These are phyloP conservation scores for Idaea dimidiata DNA, from an alignment of 2,888 invertebrate species.

Conservation along the genomic window DNA sequence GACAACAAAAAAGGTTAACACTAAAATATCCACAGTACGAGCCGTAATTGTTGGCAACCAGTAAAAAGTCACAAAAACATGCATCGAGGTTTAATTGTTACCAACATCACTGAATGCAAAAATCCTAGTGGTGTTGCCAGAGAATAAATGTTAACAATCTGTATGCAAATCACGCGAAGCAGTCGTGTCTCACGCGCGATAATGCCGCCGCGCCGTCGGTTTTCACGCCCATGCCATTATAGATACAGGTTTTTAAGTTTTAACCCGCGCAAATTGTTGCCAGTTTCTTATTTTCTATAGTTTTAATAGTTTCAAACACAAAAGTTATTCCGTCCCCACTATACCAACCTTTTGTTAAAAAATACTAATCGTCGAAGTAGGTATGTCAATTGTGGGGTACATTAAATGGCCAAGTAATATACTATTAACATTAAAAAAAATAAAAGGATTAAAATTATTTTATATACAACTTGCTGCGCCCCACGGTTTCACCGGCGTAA, in stretches of 20 bases:
- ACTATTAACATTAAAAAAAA: too few species aligned
- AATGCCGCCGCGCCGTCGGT: conserved; percentile 35
- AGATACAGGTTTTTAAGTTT: conserved; percentile 8
- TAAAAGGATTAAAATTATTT: too few species aligned
- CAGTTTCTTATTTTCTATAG: conserved; percentile 25
- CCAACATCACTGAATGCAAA: conserved; percentile 37
- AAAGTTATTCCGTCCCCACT: conserved; percentile 9
- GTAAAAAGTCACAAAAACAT: conserved; percentile 17
- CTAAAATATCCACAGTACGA: conserved; percentile 3
- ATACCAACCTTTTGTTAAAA: too few species aligned
- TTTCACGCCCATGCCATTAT: conserved; percentile 24
- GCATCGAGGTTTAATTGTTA: conserved; percentile 34
- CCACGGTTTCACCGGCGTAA: too few species aligned
- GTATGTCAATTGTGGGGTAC: too few species aligned
- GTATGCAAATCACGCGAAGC: conserved; percentile 61
- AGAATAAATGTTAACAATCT: conserved; percentile 55
- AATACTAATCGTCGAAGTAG: too few species aligned
- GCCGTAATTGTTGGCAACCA: conserved; percentile 6
- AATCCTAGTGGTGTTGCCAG: conserved; percentile 34
- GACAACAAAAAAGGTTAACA: neutral
- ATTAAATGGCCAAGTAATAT: too few species aligned
- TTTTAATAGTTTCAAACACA: conserved; percentile 19
- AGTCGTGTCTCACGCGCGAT: conserved; percentile 49
- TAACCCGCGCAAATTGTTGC: conserved; percentile 22
- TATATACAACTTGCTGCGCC: too few species aligned